Evolutionary conservation across 2,888 invertebrate species (phyloP).

Genomic region (Drosophila prostipennis): DNA sequence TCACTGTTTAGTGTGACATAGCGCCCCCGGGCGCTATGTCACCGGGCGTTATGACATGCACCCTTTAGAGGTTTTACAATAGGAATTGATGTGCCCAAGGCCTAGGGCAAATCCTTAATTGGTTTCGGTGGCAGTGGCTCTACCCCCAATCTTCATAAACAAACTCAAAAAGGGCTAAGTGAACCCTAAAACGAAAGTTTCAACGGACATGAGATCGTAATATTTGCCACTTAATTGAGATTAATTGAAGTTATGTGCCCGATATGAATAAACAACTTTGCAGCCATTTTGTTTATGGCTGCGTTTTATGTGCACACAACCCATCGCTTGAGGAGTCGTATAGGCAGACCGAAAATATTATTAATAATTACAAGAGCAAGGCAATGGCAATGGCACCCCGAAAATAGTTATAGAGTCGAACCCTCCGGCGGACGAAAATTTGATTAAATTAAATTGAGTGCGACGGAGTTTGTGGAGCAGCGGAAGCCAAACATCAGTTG

Average conservation of each 20-base stretch:
- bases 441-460: slow-evolving; percentile 80
- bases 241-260: slow-evolving; percentile 75
- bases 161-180: slow-evolving; percentile 61
- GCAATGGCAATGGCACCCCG: slow-evolving; percentile 53
- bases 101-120: slow-evolving; percentile 64
- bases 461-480: slow-evolving; percentile 51
- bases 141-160: slow-evolving; percentile 29
- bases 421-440: slow-evolving; percentile 49
- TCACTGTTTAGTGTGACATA: no score
- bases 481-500: slow-evolving; percentile 36
- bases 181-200: slow-evolving; percentile 50
- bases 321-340: background rate
- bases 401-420: slow-evolving; percentile 60
- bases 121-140: slow-evolving; percentile 35
- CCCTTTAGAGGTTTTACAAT: no score
- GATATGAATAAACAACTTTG: slow-evolving; percentile 71
- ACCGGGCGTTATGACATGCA: no score
- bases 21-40: no score
- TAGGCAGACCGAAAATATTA: slow-evolving; percentile 52
- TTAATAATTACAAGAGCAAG: slow-evolving; percentile 66
- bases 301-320: slow-evolving; percentile 72
- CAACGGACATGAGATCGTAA: slow-evolving; percentile 25
- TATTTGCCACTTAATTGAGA: slow-evolving; percentile 78
- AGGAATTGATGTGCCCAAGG: slow-evolving; percentile 66
- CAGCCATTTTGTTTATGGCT: slow-evolving; percentile 71